These are phyloP conservation scores for Hypanus sabinus DNA, from an alignment of 2,113 vertebrate species.

Conservation along the genomic window DNA sequence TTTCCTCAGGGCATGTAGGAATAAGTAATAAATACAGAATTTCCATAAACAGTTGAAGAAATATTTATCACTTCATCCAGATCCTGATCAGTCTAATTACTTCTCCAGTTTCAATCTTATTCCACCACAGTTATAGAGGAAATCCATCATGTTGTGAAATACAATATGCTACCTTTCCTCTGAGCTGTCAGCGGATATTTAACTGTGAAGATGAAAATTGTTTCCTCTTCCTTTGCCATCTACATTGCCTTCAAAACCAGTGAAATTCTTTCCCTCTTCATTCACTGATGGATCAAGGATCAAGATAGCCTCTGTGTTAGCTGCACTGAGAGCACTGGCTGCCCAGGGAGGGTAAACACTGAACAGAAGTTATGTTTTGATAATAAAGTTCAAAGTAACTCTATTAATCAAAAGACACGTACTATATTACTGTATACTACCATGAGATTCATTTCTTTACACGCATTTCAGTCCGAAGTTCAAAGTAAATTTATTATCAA, in stretches of 20 bases:
- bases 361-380: neutral
- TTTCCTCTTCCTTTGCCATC: neutral
- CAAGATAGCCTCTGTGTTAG: neutral
- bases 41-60: neutral
- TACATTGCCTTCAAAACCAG: neutral
- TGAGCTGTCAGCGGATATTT: neutral
- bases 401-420: too few relatives aligned
- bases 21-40: neutral
- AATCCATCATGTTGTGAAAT: neutral
- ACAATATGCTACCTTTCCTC: neutral
- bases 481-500: too few relatives aligned
- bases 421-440: too few relatives aligned
- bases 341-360: neutral
- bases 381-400: too few relatives aligned
- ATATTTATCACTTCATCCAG: conserved; percentile 12
- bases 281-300: neutral
- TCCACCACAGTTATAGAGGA: neutral
- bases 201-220: neutral
- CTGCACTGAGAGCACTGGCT: neutral
- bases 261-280: neutral
- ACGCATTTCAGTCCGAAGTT: too few relatives aligned
- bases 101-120: neutral
- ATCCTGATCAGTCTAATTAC: conserved; percentile 7
- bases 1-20: neutral
- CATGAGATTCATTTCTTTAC: too few relatives aligned